Evolutionary conservation across 2,888 invertebrate species (phyloP), one percentile per base, ranked within the genome.

Genomic region (Papilio demoleus): DNA sequence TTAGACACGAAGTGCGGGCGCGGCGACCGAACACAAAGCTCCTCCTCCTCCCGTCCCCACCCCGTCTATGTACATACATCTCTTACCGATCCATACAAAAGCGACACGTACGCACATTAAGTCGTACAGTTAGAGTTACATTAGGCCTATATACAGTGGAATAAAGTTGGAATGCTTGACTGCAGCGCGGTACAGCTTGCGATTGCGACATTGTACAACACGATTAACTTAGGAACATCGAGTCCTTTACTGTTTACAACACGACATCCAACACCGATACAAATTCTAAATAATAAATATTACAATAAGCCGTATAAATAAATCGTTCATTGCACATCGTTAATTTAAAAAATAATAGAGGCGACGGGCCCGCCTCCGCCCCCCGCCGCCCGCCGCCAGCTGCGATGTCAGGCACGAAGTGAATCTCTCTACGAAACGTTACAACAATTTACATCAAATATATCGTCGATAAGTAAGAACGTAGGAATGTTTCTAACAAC

Each of bases 71-170:
- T 83, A 84, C 83, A n/a, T n/a, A 82, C 79, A 88, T 87, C 87
- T 84, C 81, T 45, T 9, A 6, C 42, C 42, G 42, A 45, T 27
- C 27, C 82, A 82, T 81, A 83, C 82, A 84, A 86, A 85, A 90
- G 89, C 90, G 81, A 85, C 81, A 88, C 88, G 87, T 88, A 88
- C 88, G 87, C 88, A 88, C 88, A 88, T 85, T 81, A 82, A 88
- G 84, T 86, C 82, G 81, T 85, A 88, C 84, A 88, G 82, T 88
- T 80, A n/a, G n/a, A n/a, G n/a, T n/a, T 53, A 53, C 81, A 84
- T 88, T 90, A 91, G 92, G 91, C 92, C 90, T 92, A 92, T 92
- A 87, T 92, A 92, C 92, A 92, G 85, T 91, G 92, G 92, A 92
- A 92, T 90, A 87, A 80, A 86, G 84, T 87, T 92, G 92, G 92